Percentiles rank a stretch among this genome's conserved stretches.
Evolutionary conservation across 2,113 vertebrate species (phyloP).

Genomic region (Eretmochelys imbricata): DNA sequence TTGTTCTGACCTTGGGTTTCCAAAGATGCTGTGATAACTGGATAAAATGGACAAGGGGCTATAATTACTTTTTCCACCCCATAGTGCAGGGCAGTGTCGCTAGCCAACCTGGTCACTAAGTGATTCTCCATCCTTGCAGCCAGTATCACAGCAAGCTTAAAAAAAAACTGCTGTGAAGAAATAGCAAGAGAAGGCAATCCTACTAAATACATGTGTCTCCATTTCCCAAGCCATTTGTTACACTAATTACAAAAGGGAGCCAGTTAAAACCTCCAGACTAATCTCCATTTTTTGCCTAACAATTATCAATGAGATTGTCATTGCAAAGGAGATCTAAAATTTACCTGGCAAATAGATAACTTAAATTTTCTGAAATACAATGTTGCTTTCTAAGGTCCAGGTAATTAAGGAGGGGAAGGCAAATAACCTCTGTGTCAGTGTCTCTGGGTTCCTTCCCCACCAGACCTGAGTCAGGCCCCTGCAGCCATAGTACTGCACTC

Average conservation of each 20-base stretch:
- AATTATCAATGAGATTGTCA: conserved; percentile 24
- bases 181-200: background rate
- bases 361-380: background rate
- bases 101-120: background rate
- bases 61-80: conserved; percentile 12
- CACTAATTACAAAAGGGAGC: conserved; percentile 31
- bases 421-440: background rate
- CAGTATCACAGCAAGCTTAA: background rate
- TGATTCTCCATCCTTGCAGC: background rate
- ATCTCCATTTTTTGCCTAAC: background rate
- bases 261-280: background rate
- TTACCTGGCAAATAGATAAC: background rate
- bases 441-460: background rate
- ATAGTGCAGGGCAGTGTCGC: background rate
- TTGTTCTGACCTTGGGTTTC: background rate
- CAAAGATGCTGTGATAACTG: background rate
- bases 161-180: background rate
- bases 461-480: background rate
- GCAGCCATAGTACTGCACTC: background rate
- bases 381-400: conserved; percentile 1
- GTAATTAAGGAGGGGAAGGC: background rate
- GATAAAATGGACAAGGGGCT: background rate
- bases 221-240: background rate
- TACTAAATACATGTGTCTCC: background rate
- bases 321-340: conserved; percentile 4